Evolutionary conservation across 2,113 vertebrate genomes (phyloP), one percentile per base, ranked within the genome.

Genomic region (Muntiacus reevesi): DNA sequence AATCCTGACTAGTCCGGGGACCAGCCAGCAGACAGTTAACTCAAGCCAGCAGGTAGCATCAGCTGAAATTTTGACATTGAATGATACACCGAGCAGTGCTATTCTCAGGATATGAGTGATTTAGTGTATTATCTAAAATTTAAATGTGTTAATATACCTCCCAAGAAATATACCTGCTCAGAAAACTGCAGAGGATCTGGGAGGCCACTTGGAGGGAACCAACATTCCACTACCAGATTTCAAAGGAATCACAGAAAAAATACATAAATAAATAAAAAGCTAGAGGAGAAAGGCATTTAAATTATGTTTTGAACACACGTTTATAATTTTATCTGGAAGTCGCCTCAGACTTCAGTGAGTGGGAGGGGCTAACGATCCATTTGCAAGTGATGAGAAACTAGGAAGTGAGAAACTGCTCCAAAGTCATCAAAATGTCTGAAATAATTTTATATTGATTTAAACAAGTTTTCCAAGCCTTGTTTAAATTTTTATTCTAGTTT

Each of bases 111-210:
- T 97, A 95, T 87, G 90, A 89, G 57, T 43, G 59, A 76, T 36
- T 91, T 78, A 62, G 82, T 97, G 84, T 91, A 83, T 89, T 52
- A 81, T 79, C 67, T 95, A 45, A 93, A 93, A 76, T 59, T 23
- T 71, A 64, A 89, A 83, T 2, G 0, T 82, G 82, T 95, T 88
- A 50, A 62, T 71, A 54, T 78, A 94, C 54, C 83, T 96, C 83
- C 94, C 55, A 79, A 96, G 83, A 91, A 6, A 78, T 43, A n/a
- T 87, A 30, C 83, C 86, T 45, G 40, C 57, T 97, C 40, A 81
- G 74, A 92, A 93, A 89, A 79, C 90, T 74, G 19, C 30, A 57
- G 45, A 81, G 36, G 19, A 13, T 50, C n/a, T 55, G 47, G 78
- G 81, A 91, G 84, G 30, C 25, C 3, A 14, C 64, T 50, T 60